These are phyloP conservation scores for Grammomys surdaster DNA, from an alignment of 2,113 vertebrate species.

Conservation along the genomic window DNA sequence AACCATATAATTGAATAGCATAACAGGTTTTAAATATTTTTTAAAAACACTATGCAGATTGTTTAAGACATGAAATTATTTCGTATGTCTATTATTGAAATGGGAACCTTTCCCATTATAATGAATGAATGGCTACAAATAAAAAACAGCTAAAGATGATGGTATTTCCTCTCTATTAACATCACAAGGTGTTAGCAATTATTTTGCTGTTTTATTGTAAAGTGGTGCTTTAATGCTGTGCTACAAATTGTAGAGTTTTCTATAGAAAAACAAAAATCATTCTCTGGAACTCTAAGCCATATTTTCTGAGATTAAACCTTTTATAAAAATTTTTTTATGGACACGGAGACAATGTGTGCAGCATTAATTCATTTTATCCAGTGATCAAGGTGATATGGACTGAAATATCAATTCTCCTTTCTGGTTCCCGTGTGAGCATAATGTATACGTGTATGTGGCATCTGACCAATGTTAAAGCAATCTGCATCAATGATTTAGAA, in stretches of 20 bases:
- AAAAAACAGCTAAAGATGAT: neutral
- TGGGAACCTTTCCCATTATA: neutral
- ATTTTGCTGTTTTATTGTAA: slow-evolving; percentile 48
- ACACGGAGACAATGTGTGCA: neutral
- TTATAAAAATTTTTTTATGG: neutral
- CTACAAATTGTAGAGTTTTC: neutral
- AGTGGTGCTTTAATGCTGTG: neutral
- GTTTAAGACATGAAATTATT: neutral
- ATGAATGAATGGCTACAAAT: neutral
- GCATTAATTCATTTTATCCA: neutral
- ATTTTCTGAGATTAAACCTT: neutral
- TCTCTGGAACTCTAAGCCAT: neutral
- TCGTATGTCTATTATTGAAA: neutral
- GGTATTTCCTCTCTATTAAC: slow-evolving; percentile 30
- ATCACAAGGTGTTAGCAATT: slow-evolving; percentile 26
- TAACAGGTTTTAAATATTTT: slow-evolving; percentile 15
- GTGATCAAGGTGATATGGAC: neutral
- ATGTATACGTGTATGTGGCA: neutral
- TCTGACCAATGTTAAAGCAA: neutral
- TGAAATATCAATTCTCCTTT: neutral
- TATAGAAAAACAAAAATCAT: slow-evolving; percentile 15
- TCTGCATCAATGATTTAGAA: neutral
- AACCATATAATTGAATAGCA: slow-evolving; percentile 18
- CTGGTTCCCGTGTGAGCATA: neutral
- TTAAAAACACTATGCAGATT: neutral